These are phyloP conservation scores for Pantherophis guttatus DNA, from an alignment of 2,113 vertebrate genomes.

Conservation along the genomic window DNA sequence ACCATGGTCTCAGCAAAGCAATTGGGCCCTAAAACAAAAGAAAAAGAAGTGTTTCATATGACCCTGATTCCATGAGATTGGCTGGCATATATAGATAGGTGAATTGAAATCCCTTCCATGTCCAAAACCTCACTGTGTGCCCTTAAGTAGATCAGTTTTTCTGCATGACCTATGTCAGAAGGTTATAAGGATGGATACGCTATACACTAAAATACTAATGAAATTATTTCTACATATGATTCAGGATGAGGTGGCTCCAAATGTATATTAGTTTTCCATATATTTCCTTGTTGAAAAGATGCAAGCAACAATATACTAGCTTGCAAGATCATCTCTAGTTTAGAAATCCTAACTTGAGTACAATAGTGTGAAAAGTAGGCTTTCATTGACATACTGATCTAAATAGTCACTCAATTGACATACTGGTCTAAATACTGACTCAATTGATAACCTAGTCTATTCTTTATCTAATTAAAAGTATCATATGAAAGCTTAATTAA, in stretches of 20 bases:
- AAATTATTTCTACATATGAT: neutral
- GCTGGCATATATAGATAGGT: neutral
- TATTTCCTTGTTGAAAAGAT: neutral
- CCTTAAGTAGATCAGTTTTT: neutral
- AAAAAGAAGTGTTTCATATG: constrained; percentile 8
- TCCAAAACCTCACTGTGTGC: too few species aligned
- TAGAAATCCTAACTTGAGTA: neutral
- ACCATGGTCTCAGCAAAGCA: constrained; percentile 93
- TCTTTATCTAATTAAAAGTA: neutral
- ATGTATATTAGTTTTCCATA: neutral
- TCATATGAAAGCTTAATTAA: neutral
- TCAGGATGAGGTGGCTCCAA: neutral
- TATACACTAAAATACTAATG: neutral
- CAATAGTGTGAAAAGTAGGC: neutral
- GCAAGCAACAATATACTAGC: neutral
- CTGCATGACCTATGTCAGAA: neutral
- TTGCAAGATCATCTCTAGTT: neutral
- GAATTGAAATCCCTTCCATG: neutral
- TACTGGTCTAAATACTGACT: neutral
- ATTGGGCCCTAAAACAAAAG: constrained; percentile 84
- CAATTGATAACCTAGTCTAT: neutral
- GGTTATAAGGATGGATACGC: neutral
- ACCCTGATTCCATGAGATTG: neutral
- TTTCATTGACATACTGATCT: neutral
- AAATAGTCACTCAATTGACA: neutral